phyloP scores from a whole-genome alignment of 1,140 invertebrate genomes.

The Eriosoma lanigerum region DNA sequence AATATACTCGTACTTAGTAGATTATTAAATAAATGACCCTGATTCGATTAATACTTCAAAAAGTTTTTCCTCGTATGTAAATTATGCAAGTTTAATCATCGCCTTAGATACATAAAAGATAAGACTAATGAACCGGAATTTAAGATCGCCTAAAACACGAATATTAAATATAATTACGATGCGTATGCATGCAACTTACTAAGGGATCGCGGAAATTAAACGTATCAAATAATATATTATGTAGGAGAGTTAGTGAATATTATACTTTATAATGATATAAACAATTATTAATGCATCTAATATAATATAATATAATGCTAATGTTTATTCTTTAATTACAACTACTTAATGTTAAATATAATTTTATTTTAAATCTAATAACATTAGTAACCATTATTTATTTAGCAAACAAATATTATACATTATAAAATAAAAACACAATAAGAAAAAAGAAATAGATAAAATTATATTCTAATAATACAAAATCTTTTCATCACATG shows the following conservation, averaged over 20 bases:
- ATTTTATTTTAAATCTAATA: no score
- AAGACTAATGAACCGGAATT: constrained; percentile 31
- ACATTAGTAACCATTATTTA: no score
- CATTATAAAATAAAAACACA: no score
- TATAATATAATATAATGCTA: no score
- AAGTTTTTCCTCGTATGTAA: neutral
- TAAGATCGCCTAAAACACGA: constrained; percentile 4
- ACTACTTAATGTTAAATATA: no score
- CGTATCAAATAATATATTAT: neutral
- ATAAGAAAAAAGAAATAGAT: no score
- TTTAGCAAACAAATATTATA: no score
- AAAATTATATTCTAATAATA: no score
- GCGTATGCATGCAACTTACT: neutral
- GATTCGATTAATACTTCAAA: neutral
- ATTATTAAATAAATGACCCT: neutral
- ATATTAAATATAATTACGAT: constrained; percentile 25
- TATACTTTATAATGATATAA: neutral
- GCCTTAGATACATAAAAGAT: constrained; percentile 10
- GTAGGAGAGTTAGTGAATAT: neutral
- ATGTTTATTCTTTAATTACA: no score
- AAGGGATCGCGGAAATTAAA: neutral
- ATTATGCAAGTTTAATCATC: neutral
- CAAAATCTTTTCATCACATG: no score
- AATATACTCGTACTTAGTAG: no score
- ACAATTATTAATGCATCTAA: neutral